Conservation (phyloP, 2,797 vertebrate genomes). For the Limnodromus scolopaceus region DNA sequence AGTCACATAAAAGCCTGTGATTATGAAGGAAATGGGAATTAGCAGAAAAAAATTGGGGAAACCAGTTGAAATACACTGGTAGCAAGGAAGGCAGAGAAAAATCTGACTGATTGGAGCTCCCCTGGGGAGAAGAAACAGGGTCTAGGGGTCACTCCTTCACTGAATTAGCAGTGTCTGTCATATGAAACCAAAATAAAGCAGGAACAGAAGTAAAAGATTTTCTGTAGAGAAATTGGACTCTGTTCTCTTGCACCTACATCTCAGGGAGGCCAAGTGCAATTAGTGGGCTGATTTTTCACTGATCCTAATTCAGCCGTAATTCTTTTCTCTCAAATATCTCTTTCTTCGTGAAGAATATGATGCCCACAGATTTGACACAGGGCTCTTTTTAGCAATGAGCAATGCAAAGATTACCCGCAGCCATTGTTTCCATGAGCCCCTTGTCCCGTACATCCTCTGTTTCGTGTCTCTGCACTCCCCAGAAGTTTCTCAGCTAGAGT, state of each 20-base stretch:
- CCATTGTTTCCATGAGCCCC: not conserved
- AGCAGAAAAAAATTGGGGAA: conserved; percentile 89
- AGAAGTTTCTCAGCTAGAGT: not conserved
- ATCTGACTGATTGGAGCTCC: conserved; percentile 89
- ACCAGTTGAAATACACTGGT: conserved; percentile 80
- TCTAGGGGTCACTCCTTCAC: conserved; percentile 86
- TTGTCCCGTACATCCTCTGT: not conserved
- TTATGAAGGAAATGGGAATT: conserved; percentile 97
- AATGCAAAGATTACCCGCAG: not conserved
- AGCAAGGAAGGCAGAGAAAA: conserved; percentile 76
- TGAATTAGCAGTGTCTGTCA: conserved; percentile 94
- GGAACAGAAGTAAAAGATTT: conserved; percentile 87
- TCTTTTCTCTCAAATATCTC: conserved; percentile 20
- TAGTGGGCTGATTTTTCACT: conserved; percentile 86
- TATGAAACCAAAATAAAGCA: conserved; percentile 92
- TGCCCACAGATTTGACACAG: not conserved
- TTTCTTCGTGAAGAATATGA: not conserved
- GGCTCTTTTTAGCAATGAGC: not conserved
- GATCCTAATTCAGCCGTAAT: not conserved
- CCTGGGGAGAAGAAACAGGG: conserved; percentile 77
- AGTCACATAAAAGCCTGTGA: conserved; percentile 91
- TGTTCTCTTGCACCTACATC: conserved; percentile 79
- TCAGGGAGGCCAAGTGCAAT: conserved; percentile 85
- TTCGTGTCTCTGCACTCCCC: not conserved
- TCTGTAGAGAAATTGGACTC: conserved; percentile 78